A percentile compares a stretch with the other conserved stretches of the same genome.
Conservation (phyloP, 2,888 invertebrate genomes). For the Tinea semifulvella region DNA sequence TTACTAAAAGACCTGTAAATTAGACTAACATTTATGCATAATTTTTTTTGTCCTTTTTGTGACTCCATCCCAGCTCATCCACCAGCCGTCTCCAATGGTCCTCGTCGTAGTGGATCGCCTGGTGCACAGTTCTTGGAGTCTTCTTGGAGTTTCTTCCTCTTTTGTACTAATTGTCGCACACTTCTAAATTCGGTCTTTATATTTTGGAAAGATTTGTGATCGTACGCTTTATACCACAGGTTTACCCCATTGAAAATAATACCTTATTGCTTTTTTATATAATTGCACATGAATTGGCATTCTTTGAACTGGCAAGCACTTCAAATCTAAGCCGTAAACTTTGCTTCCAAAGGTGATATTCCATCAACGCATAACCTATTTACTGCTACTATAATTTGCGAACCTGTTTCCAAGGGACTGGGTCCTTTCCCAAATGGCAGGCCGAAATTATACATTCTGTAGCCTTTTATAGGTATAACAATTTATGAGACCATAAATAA, state of each 20-base stretch:
- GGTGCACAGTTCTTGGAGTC: too few species aligned
- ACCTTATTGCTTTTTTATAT: constrained; percentile 9
- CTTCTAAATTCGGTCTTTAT: too few species aligned
- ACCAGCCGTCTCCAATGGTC: too few species aligned
- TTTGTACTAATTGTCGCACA: too few species aligned
- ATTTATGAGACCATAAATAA: constrained; percentile 12
- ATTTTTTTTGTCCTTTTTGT: too few species aligned
- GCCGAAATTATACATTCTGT: constrained; percentile 11
- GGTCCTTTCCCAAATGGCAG: constrained; percentile 11
- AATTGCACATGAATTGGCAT: constrained; percentile 8
- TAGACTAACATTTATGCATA: too few species aligned
- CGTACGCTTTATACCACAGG: not conserved
- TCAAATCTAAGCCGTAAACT: not conserved
- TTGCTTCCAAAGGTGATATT: not conserved
- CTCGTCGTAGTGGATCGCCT: too few species aligned
- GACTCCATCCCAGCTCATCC: too few species aligned
- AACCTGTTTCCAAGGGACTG: constrained; percentile 6
- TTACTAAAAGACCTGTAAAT: too few species aligned
- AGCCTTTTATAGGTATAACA: constrained; percentile 2
- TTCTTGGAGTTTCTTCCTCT: too few species aligned
- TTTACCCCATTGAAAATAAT: not conserved
- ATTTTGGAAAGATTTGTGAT: too few species aligned
- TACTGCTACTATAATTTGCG: constrained; percentile 6
- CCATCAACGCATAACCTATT: not conserved
- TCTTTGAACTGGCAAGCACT: not conserved